Conservation (phyloP, 1,140 invertebrate species). For the Pollicipes pollicipes region DNA sequence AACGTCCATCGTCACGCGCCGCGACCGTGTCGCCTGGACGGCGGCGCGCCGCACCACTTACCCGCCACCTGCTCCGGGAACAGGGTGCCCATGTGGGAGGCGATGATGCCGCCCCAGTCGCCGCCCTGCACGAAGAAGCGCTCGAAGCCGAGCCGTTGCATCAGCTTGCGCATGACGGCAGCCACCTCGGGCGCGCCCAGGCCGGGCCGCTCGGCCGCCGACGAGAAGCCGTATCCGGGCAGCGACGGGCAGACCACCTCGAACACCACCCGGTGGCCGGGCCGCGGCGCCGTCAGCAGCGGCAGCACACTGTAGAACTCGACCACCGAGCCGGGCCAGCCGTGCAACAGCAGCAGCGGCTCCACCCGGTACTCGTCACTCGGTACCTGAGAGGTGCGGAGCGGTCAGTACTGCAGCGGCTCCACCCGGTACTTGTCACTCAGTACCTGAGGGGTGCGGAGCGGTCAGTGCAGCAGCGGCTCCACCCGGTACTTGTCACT, state of each 20-base stretch:
- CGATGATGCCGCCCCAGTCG: slow-evolving; percentile 56
- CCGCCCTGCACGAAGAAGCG: slow-evolving; percentile 70
- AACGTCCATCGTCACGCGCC: no score
- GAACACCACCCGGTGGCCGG: slow-evolving; percentile 44
- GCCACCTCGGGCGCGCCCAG: slow-evolving; percentile 38
- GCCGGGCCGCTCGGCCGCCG: slow-evolving; percentile 36
- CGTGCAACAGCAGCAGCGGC: slow-evolving; percentile 59
- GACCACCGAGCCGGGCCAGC: slow-evolving; percentile 74
- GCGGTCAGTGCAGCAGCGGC: no score
- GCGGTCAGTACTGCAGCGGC: no score
- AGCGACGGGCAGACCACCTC: slow-evolving; percentile 61
- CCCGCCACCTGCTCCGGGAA: slow-evolving; percentile 39
- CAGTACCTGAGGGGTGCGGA: no score
- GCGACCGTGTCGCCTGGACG: slow-evolving; percentile 13
- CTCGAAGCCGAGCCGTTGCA: slow-evolving; percentile 53
- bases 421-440: no score
- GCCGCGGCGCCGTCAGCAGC: slow-evolving; percentile 37
- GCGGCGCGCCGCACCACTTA: slow-evolving; percentile 17
- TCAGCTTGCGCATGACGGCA: slow-evolving; percentile 59
- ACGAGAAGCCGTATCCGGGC: slow-evolving; percentile 70
- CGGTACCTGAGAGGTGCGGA: not conserved
- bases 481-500: no score
- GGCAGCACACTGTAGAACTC: slow-evolving; percentile 71
- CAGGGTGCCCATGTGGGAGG: slow-evolving; percentile 37
- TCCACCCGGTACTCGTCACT: slow-evolving; percentile 22